These are phyloP conservation scores for Aradophagus sp. DNA, from an alignment of 1,140 invertebrate genomes.

Conservation along the genomic window DNA sequence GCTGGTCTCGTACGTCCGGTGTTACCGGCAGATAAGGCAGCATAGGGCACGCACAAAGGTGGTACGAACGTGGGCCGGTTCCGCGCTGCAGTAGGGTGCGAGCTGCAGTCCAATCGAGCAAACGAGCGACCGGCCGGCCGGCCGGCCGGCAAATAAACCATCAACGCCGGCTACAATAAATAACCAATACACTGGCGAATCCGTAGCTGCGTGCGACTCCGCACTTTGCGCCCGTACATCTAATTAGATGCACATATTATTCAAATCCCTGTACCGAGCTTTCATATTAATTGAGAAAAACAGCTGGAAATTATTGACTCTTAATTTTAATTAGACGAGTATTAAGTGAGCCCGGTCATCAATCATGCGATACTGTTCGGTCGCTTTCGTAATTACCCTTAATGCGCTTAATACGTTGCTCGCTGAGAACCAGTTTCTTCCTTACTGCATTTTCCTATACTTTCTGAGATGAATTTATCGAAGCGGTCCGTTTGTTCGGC, in stretches of 20 bases:
- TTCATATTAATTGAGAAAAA: slow-evolving; percentile 45
- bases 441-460: slow-evolving; percentile 23
- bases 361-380: slow-evolving; percentile 27
- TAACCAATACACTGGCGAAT: slow-evolving; percentile 62
- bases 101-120: slow-evolving; percentile 45
- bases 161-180: slow-evolving; percentile 68
- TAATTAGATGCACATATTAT: slow-evolving; percentile 50
- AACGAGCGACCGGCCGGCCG: slow-evolving; percentile 45
- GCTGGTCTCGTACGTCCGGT: slow-evolving; percentile 21
- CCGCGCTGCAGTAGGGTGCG: slow-evolving; percentile 31
- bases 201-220: slow-evolving; percentile 9
- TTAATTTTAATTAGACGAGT: slow-evolving; percentile 52
- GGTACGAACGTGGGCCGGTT: slow-evolving; percentile 34
- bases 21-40: slow-evolving; percentile 52
- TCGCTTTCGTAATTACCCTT: slow-evolving; percentile 27
- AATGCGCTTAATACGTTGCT: slow-evolving; percentile 36
- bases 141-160: slow-evolving; percentile 70
- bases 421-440: slow-evolving; percentile 34
- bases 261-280: slow-evolving; percentile 15
- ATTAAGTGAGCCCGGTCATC: slow-evolving; percentile 37
- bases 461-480: slow-evolving; percentile 32
- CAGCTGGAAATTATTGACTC: slow-evolving; percentile 47
- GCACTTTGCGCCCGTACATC: slow-evolving; percentile 31
- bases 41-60: slow-evolving; percentile 39
- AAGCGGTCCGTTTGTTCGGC: too few relatives aligned